phyloP scores from a whole-genome alignment of 2,797 vertebrate genomes.

The Zalophus californianus region DNA sequence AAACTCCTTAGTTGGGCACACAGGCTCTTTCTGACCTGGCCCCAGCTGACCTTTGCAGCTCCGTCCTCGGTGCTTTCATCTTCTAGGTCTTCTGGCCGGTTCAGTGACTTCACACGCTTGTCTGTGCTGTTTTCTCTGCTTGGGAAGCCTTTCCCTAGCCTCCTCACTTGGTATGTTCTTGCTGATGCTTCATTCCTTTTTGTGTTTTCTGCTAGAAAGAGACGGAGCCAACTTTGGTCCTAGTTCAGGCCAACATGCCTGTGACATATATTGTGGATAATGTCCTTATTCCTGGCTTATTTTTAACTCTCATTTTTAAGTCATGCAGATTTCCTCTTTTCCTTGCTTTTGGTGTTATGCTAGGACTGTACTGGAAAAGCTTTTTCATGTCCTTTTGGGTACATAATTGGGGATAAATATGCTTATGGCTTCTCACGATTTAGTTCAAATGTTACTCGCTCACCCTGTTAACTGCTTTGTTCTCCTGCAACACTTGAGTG shows the following conservation, averaged over 20 bases:
- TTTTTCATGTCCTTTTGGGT: constrained; percentile 14
- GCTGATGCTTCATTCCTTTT: background rate
- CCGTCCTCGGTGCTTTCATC: background rate
- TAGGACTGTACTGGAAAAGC: constrained; percentile 27
- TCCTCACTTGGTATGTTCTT: background rate
- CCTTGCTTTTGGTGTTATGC: constrained; percentile 34
- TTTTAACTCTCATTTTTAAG: constrained; percentile 52
- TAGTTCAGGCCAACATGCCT: background rate
- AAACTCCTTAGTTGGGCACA: background rate
- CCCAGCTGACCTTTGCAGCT: background rate
- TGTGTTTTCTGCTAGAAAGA: constrained; percentile 46
- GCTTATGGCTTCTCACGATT: background rate
- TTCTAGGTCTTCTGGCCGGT: background rate
- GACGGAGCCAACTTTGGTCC: background rate
- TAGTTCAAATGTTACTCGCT: background rate
- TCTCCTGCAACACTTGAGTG: background rate
- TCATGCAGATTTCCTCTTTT: constrained; percentile 17
- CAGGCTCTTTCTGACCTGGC: background rate
- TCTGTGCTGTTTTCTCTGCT: background rate
- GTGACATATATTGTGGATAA: background rate
- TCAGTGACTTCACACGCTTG: background rate
- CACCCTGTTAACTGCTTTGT: background rate
- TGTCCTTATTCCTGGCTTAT: background rate
- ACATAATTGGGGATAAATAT: background rate
- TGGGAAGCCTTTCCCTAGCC: background rate